Evolutionary conservation across 2,888 invertebrate species (phyloP).

Genomic region (Panopea generosa): DNA sequence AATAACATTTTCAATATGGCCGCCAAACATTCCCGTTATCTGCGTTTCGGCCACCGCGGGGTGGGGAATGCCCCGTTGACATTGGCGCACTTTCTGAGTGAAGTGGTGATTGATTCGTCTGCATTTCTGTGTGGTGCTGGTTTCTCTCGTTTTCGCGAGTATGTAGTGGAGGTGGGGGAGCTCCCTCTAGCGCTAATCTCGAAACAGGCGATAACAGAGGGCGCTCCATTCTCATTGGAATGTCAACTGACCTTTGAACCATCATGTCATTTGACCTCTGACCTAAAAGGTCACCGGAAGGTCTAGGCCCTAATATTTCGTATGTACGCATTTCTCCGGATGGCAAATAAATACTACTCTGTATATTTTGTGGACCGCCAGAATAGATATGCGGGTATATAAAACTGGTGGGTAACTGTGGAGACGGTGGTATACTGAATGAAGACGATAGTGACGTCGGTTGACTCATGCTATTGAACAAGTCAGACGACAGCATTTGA

Average conservation of each 20-base stretch:
- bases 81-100: constrained; percentile 47
- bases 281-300: constrained; percentile 21
- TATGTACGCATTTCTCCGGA: constrained; percentile 74
- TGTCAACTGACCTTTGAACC: constrained; percentile 53
- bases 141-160: constrained; percentile 54
- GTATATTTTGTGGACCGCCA: constrained; percentile 76
- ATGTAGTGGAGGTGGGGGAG: constrained; percentile 16
- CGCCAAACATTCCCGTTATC: constrained; percentile 74
- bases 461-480: constrained; percentile 67
- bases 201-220: constrained; percentile 57
- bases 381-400: constrained; percentile 83
- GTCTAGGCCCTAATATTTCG: constrained; percentile 65
- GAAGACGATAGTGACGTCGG: constrained; percentile 69
- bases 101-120: constrained; percentile 56
- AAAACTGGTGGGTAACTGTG: constrained; percentile 79
- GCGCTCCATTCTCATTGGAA: constrained; percentile 60
- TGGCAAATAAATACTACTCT: constrained; percentile 72
- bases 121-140: constrained; percentile 58
- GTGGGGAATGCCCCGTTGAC: constrained; percentile 49
- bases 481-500: constrained; percentile 72
- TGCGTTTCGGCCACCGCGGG: constrained; percentile 55
- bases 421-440: constrained; percentile 75
- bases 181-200: constrained; percentile 58
- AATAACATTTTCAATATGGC: constrained; percentile 69
- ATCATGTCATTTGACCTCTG: constrained; percentile 50